phyloP scores from a whole-genome alignment of 2,113 vertebrate genomes.

The Grammatotria lemairii region DNA sequence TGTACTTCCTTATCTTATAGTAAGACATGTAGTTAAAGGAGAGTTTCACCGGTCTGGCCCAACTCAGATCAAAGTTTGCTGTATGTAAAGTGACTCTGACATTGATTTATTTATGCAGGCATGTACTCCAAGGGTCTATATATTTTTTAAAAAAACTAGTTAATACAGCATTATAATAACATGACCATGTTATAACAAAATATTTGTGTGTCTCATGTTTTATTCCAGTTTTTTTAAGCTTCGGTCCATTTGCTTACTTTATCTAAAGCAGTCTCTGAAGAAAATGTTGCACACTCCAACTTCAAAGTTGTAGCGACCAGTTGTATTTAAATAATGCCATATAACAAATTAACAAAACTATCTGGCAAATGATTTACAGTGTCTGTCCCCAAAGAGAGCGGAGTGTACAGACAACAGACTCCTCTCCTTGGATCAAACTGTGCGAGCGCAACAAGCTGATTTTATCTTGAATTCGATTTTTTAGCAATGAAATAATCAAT shows the following conservation, averaged over 20 bases:
- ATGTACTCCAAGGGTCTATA: background rate
- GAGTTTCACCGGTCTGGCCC: background rate
- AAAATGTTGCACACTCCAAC: background rate
- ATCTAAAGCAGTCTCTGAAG: background rate
- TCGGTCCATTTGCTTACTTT: background rate
- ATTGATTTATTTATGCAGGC: background rate
- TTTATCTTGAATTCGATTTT: background rate
- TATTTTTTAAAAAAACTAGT: background rate
- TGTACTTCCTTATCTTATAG: background rate
- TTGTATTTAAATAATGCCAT: background rate
- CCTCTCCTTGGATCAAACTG: background rate
- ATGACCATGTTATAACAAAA: background rate
- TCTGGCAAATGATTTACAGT: background rate
- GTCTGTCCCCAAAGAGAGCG: background rate
- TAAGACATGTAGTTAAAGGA: background rate
- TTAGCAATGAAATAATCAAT: conserved; percentile 5
- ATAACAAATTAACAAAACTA: background rate
- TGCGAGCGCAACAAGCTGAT: background rate
- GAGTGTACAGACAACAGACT: background rate
- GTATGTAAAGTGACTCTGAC: no score
- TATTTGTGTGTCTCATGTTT: background rate
- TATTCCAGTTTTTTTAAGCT: background rate
- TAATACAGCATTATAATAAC: background rate
- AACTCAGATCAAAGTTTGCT: background rate
- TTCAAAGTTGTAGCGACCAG: background rate